Base-by-base conservation (phyloP, 2,113 vertebrate species). In the Rhegmatorhina hoffmannsi region DNA sequence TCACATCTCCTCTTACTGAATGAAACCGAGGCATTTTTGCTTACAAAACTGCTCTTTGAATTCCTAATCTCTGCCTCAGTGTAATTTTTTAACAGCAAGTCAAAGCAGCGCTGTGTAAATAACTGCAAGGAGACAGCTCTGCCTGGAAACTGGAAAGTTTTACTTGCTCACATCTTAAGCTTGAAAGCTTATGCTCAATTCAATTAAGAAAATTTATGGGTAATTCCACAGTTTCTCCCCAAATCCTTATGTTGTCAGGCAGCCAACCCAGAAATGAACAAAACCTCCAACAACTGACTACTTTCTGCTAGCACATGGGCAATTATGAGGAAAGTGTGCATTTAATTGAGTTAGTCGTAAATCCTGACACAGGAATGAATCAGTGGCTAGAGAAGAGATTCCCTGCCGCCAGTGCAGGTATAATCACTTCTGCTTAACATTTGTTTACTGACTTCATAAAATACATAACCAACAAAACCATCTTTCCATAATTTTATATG, bases 141-240 rank as follows among this genome's bases (percentile, higher is more conserved):
- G 90, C 89, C 83, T 95, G 77, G 87, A 86, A 96, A 95, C 59
- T 87, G 74, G 38, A 74, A 95, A 93, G 34, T 90, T 92, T 79
- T 89, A 80, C 70, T 91, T 58, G 67, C 79, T 95, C n/a, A 17
- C 66, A 55, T 89, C 53, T 94, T 79, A 95, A 81, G 83, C 73
- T 52, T 49, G 56, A 89, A 94, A 96, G 80, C 60, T 81, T 81
- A 72, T 18, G 58, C 66, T 96, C 92, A 78, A 68, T 93, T 92
- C 92, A 95, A 85, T 95, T 95, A 95, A 89, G 86, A 95, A 97
- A 92, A 92, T 96, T 91, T 90, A 96, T 73, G 87, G 76, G 72
- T 94, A 81, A 87, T 92, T 95, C 91, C 89, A 95, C 81, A 90
- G 75, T 91, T 94, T 94, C 72, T 95, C 84, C 78, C 46, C 47